These are phyloP conservation scores for Ochropleura leucogaster DNA, from an alignment of 2,888 invertebrate species.

Conservation along the genomic window DNA sequence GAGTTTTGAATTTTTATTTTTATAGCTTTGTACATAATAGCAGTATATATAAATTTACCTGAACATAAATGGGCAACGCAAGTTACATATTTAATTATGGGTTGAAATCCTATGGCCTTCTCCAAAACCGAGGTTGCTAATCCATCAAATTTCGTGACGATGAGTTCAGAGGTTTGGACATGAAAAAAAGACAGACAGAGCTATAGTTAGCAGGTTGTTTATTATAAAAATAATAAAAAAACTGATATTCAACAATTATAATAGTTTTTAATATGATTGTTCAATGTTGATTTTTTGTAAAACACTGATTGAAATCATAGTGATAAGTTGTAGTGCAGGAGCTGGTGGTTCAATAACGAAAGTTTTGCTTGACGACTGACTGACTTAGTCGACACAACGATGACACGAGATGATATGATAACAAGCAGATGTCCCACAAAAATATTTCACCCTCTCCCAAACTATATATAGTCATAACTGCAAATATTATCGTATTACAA, in stretches of 20 bases:
- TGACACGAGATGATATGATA: neutral
- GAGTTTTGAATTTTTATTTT: no score
- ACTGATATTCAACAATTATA: neutral
- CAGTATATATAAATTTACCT: no score
- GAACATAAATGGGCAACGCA: no score
- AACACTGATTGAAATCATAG: neutral
- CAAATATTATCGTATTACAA: constrained; percentile 59
- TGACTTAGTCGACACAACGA: neutral
- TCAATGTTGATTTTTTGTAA: neutral
- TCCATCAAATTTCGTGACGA: neutral
- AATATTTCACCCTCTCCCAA: constrained; percentile 30
- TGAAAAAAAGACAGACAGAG: neutral
- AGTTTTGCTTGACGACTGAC: neutral
- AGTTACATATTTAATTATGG: no score
- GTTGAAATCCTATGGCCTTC: neutral
- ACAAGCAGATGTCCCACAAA: constrained; percentile 46
- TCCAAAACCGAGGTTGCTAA: neutral
- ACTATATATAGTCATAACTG: constrained; percentile 11
- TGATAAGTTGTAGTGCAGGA: neutral
- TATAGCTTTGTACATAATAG: no score
- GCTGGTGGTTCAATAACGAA: neutral
- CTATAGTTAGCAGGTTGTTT: neutral
- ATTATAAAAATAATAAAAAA: neutral
- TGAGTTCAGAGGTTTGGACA: neutral
- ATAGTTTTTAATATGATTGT: neutral